Percentiles rank a stretch among this genome's conserved stretches.
These are phyloP conservation scores for Mobula hypostoma DNA, from an alignment of 2,113 vertebrate genomes.

Conservation along the genomic window DNA sequence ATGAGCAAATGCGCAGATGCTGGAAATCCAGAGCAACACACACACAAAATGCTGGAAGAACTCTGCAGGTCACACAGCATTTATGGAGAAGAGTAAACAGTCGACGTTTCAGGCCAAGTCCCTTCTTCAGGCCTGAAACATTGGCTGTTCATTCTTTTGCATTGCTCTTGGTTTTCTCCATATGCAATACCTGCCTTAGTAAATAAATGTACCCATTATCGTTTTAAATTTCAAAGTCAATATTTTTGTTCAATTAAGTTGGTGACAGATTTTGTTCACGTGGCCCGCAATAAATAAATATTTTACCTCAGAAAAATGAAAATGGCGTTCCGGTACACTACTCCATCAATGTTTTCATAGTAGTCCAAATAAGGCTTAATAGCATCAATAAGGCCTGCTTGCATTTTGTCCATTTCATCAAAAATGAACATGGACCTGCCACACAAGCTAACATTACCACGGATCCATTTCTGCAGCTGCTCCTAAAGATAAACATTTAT, in stretches of 20 bases:
- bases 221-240: not conserved
- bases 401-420: conserved; percentile 95
- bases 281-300: not conserved
- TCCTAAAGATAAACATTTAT: conserved; percentile 52
- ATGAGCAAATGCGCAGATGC: too few species aligned
- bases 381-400: conserved; percentile 80
- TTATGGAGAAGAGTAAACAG: too few species aligned
- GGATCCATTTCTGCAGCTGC: conserved; percentile 82
- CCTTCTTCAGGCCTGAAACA: too few species aligned
- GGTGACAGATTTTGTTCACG: not conserved
- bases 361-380: conserved; percentile 90
- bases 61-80: too few species aligned
- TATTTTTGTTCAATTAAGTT: not conserved
- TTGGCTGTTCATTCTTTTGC: not conserved
- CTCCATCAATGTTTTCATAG: conserved; percentile 72
- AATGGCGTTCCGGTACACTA: conserved; percentile 80
- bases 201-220: not conserved
- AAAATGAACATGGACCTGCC: conserved; percentile 83
- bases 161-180: not conserved
- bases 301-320: conserved; percentile 93
- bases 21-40: too few species aligned
- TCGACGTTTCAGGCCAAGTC: too few species aligned
- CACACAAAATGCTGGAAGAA: too few species aligned
- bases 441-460: conserved; percentile 74
- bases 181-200: not conserved